These are phyloP conservation scores for Pogonocichla stellata DNA, from an alignment of 2,113 vertebrate genomes.

Conservation along the genomic window DNA sequence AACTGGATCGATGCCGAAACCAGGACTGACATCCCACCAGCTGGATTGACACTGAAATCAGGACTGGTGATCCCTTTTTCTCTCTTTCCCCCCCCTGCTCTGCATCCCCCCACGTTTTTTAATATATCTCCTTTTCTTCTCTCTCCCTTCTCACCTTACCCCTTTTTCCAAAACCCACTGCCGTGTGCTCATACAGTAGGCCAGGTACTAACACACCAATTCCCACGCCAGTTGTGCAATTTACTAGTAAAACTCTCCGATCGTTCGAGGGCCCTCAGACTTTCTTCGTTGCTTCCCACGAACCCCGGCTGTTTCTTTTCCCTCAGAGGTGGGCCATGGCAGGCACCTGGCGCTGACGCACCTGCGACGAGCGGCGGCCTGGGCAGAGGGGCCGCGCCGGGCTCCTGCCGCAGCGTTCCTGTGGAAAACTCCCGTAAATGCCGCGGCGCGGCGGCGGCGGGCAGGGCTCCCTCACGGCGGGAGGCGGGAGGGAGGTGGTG, in stretches of 20 bases:
- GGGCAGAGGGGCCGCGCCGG: neutral
- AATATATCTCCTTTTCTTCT: neutral
- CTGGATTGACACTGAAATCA: too few relatives aligned
- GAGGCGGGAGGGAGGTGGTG: neutral
- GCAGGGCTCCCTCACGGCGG: neutral
- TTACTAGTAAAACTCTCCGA: neutral
- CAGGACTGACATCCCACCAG: neutral
- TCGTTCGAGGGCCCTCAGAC: neutral
- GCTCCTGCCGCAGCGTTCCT: neutral
- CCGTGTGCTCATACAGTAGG: neutral
- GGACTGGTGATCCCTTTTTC: neutral
- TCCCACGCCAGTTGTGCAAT: neutral
- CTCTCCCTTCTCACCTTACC: neutral
- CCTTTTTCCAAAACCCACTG: neutral
- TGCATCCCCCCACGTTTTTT: rapidly evolving
- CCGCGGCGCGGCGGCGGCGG: neutral
- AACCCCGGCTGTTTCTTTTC: neutral
- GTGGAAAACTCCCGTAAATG: neutral
- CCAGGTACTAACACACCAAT: neutral
- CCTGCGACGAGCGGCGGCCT: neutral
- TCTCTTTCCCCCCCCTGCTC: neutral
- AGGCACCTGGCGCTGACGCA: neutral
- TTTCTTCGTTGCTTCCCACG: neutral
- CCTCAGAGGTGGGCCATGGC: rapidly evolving
- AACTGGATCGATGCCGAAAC: neutral